Evolutionary conservation across 2,113 vertebrate genomes (phyloP).

Genomic region (Thermophis baileyi): DNA sequence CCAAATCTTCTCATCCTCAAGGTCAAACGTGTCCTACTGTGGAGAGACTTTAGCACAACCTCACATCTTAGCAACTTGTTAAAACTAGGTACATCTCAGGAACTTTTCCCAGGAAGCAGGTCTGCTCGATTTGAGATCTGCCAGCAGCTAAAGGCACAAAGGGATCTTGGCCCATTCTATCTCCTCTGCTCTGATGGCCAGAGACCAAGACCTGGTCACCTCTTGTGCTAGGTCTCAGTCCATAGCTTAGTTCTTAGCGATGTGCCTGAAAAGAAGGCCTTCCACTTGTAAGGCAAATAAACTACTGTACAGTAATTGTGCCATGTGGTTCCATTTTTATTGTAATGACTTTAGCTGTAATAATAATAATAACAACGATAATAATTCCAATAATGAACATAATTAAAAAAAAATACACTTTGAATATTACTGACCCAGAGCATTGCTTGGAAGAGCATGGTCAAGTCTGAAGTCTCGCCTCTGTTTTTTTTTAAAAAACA

Average conservation of each 20-base stretch:
- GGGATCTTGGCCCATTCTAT: background rate
- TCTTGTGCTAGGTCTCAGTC: conserved; percentile 8
- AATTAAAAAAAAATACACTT: conserved; percentile 52
- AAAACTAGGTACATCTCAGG: background rate
- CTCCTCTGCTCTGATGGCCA: background rate
- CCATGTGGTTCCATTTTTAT: conserved; percentile 70
- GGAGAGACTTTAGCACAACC: background rate
- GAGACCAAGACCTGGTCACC: background rate
- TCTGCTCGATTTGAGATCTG: background rate
- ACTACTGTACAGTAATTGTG: conserved; percentile 64
- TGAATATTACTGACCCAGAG: conserved; percentile 58
- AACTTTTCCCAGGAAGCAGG: background rate
- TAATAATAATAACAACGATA: conserved; percentile 38
- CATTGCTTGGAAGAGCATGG: conserved; percentile 26
- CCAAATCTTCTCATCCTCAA: background rate
- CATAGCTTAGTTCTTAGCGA: conserved; percentile 47
- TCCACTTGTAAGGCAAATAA: conserved; percentile 45
- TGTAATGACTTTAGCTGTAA: conserved; percentile 62
- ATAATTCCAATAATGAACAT: background rate
- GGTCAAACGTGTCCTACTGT: background rate
- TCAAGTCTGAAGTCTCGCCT: conserved; percentile 35
- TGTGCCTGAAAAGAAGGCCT: conserved; percentile 43
- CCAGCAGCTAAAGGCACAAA: background rate
- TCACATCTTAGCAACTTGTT: conserved; percentile 7
- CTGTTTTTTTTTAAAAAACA: background rate